A percentile compares a stretch with the other conserved stretches of the same genome.
These are phyloP conservation scores for Aphelinus certus DNA, from an alignment of 1,140 invertebrate species.

Conservation along the genomic window DNA sequence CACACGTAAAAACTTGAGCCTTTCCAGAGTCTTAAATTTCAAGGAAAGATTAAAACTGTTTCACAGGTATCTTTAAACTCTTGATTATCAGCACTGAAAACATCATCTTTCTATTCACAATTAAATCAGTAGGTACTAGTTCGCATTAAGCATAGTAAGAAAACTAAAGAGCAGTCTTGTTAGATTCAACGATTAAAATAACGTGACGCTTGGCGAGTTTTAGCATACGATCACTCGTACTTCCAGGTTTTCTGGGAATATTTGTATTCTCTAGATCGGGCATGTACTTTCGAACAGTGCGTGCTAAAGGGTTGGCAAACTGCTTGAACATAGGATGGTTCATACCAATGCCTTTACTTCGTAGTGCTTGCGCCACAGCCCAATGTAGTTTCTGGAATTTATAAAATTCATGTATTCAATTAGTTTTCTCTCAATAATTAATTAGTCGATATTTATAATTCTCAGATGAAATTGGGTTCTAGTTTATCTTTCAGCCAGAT, in stretches of 20 bases:
- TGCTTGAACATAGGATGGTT: conserved; percentile 72
- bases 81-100: conserved; percentile 2
- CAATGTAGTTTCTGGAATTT: conserved; percentile 72
- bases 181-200: conserved; percentile 69
- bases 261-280: conserved; percentile 59
- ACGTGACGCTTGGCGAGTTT: conserved; percentile 72
- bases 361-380: conserved; percentile 74
- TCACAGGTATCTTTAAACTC: conserved; percentile 21
- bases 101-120: conserved; percentile 7
- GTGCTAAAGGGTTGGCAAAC: conserved; percentile 69
- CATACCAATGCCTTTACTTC: conserved; percentile 71
- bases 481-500: no score
- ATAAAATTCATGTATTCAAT: no score
- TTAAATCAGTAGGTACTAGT: neutral
- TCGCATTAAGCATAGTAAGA: neutral
- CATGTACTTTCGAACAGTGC: conserved; percentile 68
- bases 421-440: no score
- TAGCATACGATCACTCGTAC: conserved; percentile 68
- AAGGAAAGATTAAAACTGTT: conserved; percentile 9
- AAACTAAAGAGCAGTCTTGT: conserved; percentile 55
- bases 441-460: no score
- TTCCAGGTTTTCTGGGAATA: conserved; percentile 62
- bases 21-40: no score
- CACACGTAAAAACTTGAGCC: no score
- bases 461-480: no score